A percentile compares a stretch with the other conserved stretches of the same genome.
phyloP scores from a whole-genome alignment of 2,113 vertebrate species.

The Aphelocoma coerulescens region DNA sequence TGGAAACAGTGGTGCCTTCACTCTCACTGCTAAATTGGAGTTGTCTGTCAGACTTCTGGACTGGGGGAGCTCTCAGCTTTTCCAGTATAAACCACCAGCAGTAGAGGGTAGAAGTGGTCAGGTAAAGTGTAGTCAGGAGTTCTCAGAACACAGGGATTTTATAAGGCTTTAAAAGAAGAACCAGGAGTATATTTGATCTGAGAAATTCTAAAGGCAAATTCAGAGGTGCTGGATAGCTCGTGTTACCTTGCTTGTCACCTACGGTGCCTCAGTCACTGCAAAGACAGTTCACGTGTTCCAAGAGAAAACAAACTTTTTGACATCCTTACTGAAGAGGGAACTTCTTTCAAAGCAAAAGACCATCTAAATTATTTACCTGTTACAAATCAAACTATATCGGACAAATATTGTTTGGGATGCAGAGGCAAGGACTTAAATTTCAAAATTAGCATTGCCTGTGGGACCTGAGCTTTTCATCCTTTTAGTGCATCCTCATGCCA shows the following conservation, averaged over 20 bases:
- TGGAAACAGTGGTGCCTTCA: not conserved
- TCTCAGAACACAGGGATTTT: not conserved
- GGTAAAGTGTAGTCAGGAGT: not conserved
- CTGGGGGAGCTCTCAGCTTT: not conserved
- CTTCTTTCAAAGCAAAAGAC: not conserved
- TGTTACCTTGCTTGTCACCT: not conserved
- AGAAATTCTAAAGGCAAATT: not conserved
- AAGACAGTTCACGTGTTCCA: not conserved
- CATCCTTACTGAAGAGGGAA: not conserved
- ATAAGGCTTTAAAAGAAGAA: not conserved
- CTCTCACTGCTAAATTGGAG: not conserved
- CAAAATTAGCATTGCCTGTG: not conserved
- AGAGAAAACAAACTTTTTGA: not conserved
- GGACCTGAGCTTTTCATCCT: not conserved
- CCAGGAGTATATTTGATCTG: not conserved
- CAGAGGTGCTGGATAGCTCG: not conserved
- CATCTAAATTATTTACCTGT: not conserved
- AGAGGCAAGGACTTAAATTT: not conserved
- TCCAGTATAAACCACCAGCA: not conserved
- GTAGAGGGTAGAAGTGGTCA: fast-evolving
- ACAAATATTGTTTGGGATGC: not conserved
- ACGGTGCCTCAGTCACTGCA: not conserved
- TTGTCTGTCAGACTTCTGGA: not conserved
- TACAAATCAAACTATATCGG: not conserved
- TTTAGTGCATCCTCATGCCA: not conserved